Base-by-base conservation (phyloP, 2,888 invertebrate species). In the Eumacrocentrus americanus region DNA sequence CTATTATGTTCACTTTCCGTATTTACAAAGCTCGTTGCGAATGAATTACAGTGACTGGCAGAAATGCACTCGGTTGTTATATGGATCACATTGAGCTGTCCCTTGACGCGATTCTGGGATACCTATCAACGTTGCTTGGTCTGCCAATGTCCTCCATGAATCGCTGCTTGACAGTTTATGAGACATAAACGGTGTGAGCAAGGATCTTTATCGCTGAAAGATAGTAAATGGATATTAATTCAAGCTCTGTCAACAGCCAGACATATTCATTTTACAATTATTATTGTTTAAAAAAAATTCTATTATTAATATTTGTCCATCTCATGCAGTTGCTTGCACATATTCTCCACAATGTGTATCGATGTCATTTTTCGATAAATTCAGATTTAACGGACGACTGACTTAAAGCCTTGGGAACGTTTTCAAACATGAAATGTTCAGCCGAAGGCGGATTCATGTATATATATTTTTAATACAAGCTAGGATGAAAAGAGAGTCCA, bases 1-100 rank as follows among this genome's bases (percentile, higher is more conserved):
- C 54, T 62, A 60, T 64, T 66, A 66, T 62, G 64, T 64, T 62
- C 64, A 62, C 60, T 66, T 57, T 58, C 44, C 63, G 60, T 64
- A 66, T 66, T 66, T 64, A 62, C 60, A 57, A 52, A 62, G 60
- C 64, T 64, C 66, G 60, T 66, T 62, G 57, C 25, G 51, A 48
- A 64, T 64, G 66, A 66, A 64, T 66, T 64, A 62, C 23, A 23
- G 46, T 25, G 12, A 25, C 46, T 46, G 46, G 25, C 1, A 25
- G 22, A 46, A 7, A n/a, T 11, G 6, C 12, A 25, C 1, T 11
- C 12, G 6, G 12, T 16, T 40, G 18, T 55, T 47, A 7, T 23
- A 35, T 47, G 46, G 22, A 55, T 55, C 12, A 14, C 44, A 20
- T 47, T 38, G 22, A 37, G 35, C 23, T 46, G 23, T 46, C 23